Evolutionary conservation across 1,140 invertebrate species (phyloP).

Genomic region (Apis mellifera): Amel_HAv3.1 CM009934.2:4898501-4899000

Average conservation of each 20-base stretch:
- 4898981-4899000: too few species aligned
- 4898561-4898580: neutral
- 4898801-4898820: too few species aligned
- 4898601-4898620: slow-evolving; percentile 4
- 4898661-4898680: slow-evolving; percentile 23
- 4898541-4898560: neutral
- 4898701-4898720: neutral
- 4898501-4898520: neutral
- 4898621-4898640: slow-evolving; percentile 9
- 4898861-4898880: too few species aligned
- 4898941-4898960: too few species aligned
- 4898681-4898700: slow-evolving; percentile 30
- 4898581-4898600: neutral
- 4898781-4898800: too few species aligned
- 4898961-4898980: too few species aligned
- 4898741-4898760: slow-evolving; percentile 6
- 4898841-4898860: too few species aligned
- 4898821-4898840: too few species aligned
- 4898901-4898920: too few species aligned
- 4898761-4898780: neutral
- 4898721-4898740: slow-evolving; percentile 14
- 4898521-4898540: too few species aligned
- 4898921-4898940: too few species aligned
- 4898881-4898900: too few species aligned
- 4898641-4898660: slow-evolving; percentile 6